phyloP scores from a whole-genome alignment of 2,797 vertebrate genomes.

The Alectoris magna region DNA sequence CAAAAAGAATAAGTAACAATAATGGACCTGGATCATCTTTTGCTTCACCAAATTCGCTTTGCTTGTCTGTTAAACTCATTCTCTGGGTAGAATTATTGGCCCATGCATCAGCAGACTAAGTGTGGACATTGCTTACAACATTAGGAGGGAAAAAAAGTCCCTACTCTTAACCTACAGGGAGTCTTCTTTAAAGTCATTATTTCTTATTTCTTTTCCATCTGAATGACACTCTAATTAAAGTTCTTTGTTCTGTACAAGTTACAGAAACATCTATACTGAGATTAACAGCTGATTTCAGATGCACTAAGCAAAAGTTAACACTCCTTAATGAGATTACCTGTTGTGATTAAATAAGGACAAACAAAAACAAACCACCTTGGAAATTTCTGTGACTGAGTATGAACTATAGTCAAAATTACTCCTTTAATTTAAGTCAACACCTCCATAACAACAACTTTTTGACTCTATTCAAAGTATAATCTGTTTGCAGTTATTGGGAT shows the following conservation, averaged over 20 bases:
- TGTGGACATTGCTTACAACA: neutral
- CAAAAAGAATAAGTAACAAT: neutral
- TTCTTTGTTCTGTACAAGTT: conserved; percentile 69
- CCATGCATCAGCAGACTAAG: neutral
- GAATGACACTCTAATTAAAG: conserved; percentile 73
- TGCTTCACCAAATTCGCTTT: neutral
- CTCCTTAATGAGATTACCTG: conserved; percentile 80
- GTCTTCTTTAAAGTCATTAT: conserved; percentile 76
- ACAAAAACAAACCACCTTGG: conserved; percentile 59
- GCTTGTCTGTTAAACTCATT: neutral
- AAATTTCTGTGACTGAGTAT: conserved; percentile 64
- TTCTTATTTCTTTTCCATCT: conserved; percentile 77
- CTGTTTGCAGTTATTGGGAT: conserved; percentile 14
- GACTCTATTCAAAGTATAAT: neutral
- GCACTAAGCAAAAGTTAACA: conserved; percentile 76
- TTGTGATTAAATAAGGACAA: conserved; percentile 76
- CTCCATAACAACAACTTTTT: neutral
- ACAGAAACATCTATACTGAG: conserved; percentile 62
- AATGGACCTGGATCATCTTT: neutral
- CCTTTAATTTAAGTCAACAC: conserved; percentile 35
- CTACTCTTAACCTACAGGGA: conserved; percentile 61
- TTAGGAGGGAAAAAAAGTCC: conserved; percentile 6
- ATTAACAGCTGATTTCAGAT: conserved; percentile 68
- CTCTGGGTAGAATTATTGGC: neutral
- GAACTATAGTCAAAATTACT: conserved; percentile 54